Conservation (phyloP, 2,797 vertebrate species). For the Merluccius polli region DNA sequence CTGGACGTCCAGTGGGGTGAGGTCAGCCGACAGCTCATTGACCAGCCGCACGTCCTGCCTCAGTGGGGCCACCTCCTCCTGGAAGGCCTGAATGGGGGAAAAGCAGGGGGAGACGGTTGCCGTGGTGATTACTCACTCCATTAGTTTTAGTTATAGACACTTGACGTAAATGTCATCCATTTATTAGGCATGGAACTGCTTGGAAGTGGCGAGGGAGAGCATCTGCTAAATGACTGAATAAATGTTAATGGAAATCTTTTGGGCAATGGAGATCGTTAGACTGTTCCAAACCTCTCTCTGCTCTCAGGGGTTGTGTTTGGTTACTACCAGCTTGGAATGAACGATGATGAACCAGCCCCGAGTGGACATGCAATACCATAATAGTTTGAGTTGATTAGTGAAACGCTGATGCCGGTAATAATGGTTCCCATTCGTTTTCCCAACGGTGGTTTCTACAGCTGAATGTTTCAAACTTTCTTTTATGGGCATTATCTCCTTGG, state of each 20-base stretch:
- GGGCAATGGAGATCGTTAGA: not conserved
- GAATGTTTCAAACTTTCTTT: not conserved
- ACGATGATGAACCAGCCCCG: not conserved
- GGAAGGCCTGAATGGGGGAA: slow-evolving; percentile 76
- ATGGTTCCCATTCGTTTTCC: not conserved
- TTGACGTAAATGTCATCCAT: not conserved
- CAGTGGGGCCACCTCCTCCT: slow-evolving; percentile 86
- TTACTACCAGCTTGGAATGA: not conserved
- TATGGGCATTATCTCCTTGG: not conserved
- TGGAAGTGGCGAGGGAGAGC: not conserved
- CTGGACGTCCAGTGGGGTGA: slow-evolving; percentile 89
- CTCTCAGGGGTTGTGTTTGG: not conserved
- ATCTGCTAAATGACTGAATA: not conserved
- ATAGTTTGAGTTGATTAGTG: not conserved
- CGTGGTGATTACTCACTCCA: not conserved
- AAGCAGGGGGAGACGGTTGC: not conserved
- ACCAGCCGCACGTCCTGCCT: slow-evolving; percentile 84
- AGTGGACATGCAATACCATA: not conserved
- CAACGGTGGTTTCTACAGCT: not conserved
- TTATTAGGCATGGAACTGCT: not conserved
- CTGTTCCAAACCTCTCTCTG: not conserved
- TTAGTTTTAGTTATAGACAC: not conserved
- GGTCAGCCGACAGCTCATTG: slow-evolving; percentile 87
- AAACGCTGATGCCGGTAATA: not conserved
- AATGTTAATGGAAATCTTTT: not conserved